These are phyloP conservation scores for Netelia melanura DNA, from an alignment of 2,888 invertebrate species.

Conservation along the genomic window DNA sequence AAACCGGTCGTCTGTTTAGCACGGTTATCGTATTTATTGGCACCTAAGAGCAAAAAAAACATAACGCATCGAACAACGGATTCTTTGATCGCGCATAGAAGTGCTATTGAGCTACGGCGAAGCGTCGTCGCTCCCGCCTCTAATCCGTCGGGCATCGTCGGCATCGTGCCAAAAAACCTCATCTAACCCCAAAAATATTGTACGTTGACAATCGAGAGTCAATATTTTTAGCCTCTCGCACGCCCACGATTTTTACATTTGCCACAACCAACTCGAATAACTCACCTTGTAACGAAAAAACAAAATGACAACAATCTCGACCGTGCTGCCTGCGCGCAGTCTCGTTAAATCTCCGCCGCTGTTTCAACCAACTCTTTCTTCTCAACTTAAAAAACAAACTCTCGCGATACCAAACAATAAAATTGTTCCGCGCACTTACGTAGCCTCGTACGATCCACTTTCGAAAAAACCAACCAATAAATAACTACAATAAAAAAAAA, in stretches of 20 bases:
- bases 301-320: constrained; percentile 24
- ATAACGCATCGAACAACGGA: background rate
- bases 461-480: background rate
- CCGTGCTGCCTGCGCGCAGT: background rate
- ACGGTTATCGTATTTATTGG: background rate
- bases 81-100: constrained; percentile 9
- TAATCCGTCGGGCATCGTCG: constrained; percentile 16
- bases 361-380: background rate
- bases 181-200: constrained; percentile 21
- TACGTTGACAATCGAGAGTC: constrained; percentile 12
- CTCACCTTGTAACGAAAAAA: constrained; percentile 30
- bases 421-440: background rate
- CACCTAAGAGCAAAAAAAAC: background rate
- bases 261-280: constrained; percentile 15
- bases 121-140: background rate
- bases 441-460: background rate
- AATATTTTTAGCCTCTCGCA: constrained; percentile 47
- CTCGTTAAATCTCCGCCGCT: background rate
- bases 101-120: constrained; percentile 6
- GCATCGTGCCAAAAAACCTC: constrained; percentile 39
- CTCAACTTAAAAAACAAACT: background rate
- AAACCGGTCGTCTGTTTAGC: background rate
- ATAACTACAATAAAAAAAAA: background rate
- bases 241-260: constrained; percentile 22
- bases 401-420: background rate